Conservation (phyloP, 1,140 invertebrate genomes). For the Drosophila ficusphila region DNA sequence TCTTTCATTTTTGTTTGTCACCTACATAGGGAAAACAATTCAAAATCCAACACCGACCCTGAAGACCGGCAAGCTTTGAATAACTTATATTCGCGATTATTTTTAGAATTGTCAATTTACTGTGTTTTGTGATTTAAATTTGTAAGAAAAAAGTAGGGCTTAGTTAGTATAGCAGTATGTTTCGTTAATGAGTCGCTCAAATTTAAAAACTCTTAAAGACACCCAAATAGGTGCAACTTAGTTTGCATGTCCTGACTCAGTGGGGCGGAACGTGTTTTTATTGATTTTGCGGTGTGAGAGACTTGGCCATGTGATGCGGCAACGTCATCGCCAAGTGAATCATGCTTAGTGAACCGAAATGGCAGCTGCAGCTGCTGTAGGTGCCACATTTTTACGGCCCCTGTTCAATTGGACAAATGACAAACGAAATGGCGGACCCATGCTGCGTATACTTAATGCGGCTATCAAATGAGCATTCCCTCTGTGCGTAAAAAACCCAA, state of each 20-base stretch:
- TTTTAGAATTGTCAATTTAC: background rate
- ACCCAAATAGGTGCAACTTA: conserved; percentile 9
- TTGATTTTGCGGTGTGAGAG: conserved; percentile 72
- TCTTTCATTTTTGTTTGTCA: background rate
- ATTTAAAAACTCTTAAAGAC: background rate
- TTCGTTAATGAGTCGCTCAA: background rate
- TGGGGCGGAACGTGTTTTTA: conserved; percentile 58
- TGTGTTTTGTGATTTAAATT: too few species aligned
- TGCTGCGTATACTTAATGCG: conserved; percentile 47
- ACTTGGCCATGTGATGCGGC: conserved; percentile 63
- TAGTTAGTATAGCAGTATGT: too few species aligned
- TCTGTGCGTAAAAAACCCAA: conserved; percentile 26
- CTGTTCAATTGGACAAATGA: conserved; percentile 17
- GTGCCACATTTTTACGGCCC: conserved; percentile 6
- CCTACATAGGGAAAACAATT: conserved; percentile 21
- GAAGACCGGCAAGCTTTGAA: conserved; percentile 2
- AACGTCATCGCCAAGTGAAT: conserved; percentile 42
- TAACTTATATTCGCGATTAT: background rate
- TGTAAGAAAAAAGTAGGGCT: too few species aligned
- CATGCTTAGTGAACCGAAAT: conserved; percentile 11
- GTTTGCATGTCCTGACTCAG: conserved; percentile 55
- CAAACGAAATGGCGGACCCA: conserved; percentile 15
- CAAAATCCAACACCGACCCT: conserved; percentile 9
- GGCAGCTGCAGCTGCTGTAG: conserved; percentile 29
- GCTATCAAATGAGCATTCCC: conserved; percentile 27